phyloP scores from a whole-genome alignment of 2,113 vertebrate species.

The Melanostigma gelatinosum region DNA sequence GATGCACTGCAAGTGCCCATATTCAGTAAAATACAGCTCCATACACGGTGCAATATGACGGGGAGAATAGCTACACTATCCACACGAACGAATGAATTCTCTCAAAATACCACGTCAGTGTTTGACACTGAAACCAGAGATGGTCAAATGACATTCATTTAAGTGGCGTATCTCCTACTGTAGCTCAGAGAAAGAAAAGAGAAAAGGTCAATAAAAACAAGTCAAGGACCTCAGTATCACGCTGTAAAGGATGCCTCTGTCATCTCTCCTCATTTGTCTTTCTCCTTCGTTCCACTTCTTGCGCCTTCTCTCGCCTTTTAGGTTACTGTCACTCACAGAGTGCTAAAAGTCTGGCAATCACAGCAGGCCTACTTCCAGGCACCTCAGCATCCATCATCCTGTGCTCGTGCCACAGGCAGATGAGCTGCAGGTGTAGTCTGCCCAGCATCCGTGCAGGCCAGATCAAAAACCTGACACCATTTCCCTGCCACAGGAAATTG shows the following conservation, averaged over 20 bases:
- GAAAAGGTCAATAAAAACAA: constrained; percentile 72
- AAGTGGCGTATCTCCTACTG: constrained; percentile 53
- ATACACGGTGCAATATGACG: constrained; percentile 4
- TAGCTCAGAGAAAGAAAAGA: constrained; percentile 41
- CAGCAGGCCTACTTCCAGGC: constrained; percentile 16
- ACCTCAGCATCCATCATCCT: constrained; percentile 45
- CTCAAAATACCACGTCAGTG: constrained; percentile 67
- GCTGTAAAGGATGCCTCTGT: constrained; percentile 56
- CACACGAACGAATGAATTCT: constrained; percentile 41
- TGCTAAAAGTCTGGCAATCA: constrained; percentile 43
- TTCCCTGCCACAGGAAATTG: constrained; percentile 47
- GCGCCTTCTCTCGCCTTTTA: constrained; percentile 50
- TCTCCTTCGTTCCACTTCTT: constrained; percentile 21
- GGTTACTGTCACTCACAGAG: constrained; percentile 57
- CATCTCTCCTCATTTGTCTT: constrained; percentile 57
- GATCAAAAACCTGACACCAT: constrained; percentile 46
- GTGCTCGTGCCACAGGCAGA: constrained; percentile 48
- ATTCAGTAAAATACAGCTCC: constrained; percentile 40
- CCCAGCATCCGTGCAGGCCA: constrained; percentile 21
- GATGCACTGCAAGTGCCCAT: constrained; percentile 29
- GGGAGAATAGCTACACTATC: neutral
- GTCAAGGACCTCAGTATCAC: constrained; percentile 28
- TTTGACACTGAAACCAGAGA: constrained; percentile 57
- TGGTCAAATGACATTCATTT: constrained; percentile 71
- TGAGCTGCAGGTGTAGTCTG: constrained; percentile 48